Evolutionary conservation across 1,140 invertebrate genomes (phyloP).

Genomic region (Drosophila ironensis): DNA sequence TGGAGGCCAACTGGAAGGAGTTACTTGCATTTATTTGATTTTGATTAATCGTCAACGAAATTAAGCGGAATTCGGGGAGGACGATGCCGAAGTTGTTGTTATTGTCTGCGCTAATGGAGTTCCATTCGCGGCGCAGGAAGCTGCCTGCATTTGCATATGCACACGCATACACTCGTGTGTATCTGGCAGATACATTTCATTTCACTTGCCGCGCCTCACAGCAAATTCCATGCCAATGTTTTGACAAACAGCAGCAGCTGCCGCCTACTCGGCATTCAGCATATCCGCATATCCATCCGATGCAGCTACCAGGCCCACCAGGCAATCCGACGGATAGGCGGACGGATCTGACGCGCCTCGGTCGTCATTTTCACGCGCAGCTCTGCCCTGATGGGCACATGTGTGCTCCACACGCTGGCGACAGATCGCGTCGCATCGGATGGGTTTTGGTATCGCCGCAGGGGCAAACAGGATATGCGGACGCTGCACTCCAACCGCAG

Average conservation of each 20-base stretch:
- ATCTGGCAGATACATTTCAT: constrained; percentile 60
- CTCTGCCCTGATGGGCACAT: no score
- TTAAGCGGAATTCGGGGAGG: constrained; percentile 42
- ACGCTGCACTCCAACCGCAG: constrained; percentile 29
- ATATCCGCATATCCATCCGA: constrained; percentile 36
- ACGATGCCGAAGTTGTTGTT: neutral
- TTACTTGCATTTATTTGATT: constrained; percentile 51
- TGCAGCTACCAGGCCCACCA: neutral
- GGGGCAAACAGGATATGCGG: constrained; percentile 48
- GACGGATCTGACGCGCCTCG: constrained; percentile 21
- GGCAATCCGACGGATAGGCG: neutral
- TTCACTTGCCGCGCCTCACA: constrained; percentile 42
- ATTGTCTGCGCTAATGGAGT: constrained; percentile 44
- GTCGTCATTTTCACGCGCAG: no score
- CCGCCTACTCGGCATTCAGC: constrained; percentile 51
- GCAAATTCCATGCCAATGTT: constrained; percentile 50
- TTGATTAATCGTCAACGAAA: constrained; percentile 60
- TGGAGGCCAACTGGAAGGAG: neutral
- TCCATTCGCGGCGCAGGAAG: constrained; percentile 41
- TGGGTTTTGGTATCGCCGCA: neutral
- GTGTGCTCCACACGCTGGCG: constrained; percentile 48
- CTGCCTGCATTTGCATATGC: constrained; percentile 45
- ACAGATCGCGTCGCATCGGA: constrained; percentile 35
- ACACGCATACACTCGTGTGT: constrained; percentile 34
- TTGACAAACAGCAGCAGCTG: constrained; percentile 61